phyloP scores from a whole-genome alignment of 2,797 vertebrate genomes.

The Dryobates pubescens region DNA sequence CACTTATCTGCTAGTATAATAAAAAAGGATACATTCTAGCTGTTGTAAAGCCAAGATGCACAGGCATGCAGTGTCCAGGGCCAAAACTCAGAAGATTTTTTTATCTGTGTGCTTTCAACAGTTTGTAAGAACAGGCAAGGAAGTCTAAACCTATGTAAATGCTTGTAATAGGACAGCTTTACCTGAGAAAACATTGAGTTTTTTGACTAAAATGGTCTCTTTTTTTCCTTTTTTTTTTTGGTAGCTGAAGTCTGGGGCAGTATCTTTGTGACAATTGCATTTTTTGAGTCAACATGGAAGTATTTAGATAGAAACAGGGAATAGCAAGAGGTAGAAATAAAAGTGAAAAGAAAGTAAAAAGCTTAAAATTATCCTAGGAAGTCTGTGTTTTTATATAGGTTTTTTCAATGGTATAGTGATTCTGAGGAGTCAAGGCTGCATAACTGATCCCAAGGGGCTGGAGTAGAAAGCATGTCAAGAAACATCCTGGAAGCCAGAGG shows the following conservation, averaged over 20 bases:
- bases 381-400: not conserved
- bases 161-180: not conserved
- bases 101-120: not conserved
- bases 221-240: not conserved
- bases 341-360: not conserved
- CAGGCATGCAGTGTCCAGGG: not conserved
- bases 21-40: slow-evolving; percentile 17
- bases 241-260: not conserved
- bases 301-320: not conserved
- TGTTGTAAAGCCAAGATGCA: not conserved
- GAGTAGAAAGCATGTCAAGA: not conserved
- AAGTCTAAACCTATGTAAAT: not conserved
- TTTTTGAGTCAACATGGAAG: not conserved
- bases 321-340: not conserved
- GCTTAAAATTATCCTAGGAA: not conserved
- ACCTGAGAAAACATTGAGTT: not conserved
- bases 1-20: slow-evolving; percentile 52
- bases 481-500: not conserved
- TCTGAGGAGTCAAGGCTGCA: not conserved
- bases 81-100: not conserved
- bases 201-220: not conserved
- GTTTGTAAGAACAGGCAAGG: not conserved
- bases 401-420: not conserved
- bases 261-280: not conserved
- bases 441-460: not conserved